A percentile compares a stretch with the other conserved stretches of the same genome.
Evolutionary conservation across 1,140 invertebrate genomes (phyloP).

Genomic region (Belonocnema kinseyi): DNA sequence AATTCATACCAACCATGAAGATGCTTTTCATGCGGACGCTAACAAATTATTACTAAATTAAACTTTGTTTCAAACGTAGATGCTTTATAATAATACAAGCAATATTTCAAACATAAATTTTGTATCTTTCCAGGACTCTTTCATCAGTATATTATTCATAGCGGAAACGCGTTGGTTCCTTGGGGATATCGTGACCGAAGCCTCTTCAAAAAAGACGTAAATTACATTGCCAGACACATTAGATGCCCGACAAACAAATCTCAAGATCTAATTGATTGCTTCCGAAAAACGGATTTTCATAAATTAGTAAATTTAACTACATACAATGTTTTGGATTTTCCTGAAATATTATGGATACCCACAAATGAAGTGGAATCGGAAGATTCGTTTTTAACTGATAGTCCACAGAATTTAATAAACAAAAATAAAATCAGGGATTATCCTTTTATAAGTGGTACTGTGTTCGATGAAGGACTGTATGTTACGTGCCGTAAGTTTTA

Average conservation of each 20-base stretch:
- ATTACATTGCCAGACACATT: background rate
- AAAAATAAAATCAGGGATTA: too few relatives aligned
- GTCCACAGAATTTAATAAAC: too few relatives aligned
- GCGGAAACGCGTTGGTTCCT: background rate
- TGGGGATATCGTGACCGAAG: background rate
- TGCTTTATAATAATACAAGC: too few relatives aligned
- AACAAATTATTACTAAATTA: too few relatives aligned
- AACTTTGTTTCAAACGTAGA: too few relatives aligned
- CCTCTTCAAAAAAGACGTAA: background rate
- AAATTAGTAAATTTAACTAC: background rate
- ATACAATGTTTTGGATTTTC: background rate
- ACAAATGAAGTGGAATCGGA: background rate
- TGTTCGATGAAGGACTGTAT: too few relatives aligned
- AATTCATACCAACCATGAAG: too few relatives aligned
- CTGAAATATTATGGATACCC: background rate
- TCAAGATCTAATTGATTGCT: background rate
- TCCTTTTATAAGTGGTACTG: too few relatives aligned
- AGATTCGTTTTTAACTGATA: too few relatives aligned
- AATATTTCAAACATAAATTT: background rate
- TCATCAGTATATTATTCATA: slow-evolving; percentile 22
- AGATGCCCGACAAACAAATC: background rate
- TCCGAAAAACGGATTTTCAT: background rate
- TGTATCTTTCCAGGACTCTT: background rate
- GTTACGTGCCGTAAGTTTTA: too few relatives aligned
- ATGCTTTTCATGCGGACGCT: too few relatives aligned